These are phyloP conservation scores for Lycaena phlaeas DNA, from an alignment of 2,888 invertebrate species.

Conservation along the genomic window DNA sequence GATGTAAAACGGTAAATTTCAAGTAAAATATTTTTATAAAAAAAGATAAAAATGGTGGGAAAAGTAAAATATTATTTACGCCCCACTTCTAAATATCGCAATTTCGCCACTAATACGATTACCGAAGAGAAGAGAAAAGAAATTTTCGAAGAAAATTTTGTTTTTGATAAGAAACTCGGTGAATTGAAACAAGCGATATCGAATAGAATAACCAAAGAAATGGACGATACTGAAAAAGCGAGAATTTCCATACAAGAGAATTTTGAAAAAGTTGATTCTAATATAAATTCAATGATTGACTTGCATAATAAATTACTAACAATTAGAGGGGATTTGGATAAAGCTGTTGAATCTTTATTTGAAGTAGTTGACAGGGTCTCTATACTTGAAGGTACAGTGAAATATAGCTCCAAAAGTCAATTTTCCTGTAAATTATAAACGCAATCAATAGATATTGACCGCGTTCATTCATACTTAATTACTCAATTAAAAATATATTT, in stretches of 20 bases:
- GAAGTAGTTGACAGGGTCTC: conserved; percentile 33
- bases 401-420: too few species aligned
- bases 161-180: conserved; percentile 39
- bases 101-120: conserved; percentile 52
- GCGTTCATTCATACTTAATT: too few species aligned
- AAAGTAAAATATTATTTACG: conserved; percentile 26
- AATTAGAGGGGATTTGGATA: conserved; percentile 32
- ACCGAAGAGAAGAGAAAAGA: too few species aligned
- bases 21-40: conserved; percentile 5
- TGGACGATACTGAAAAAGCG: conserved; percentile 29
- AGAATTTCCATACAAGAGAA: conserved; percentile 36
- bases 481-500: too few species aligned
- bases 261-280: conserved; percentile 37
- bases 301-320: conserved; percentile 33
- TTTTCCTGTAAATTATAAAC: too few species aligned
- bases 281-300: conserved; percentile 43
- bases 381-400: conserved; percentile 28
- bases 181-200: conserved; percentile 42
- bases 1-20: neutral
- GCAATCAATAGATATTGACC: too few species aligned
- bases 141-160: too few species aligned
- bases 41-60: conserved; percentile 9
- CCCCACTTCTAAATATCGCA: conserved; percentile 51
- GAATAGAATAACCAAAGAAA: conserved; percentile 34
- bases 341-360: conserved; percentile 28